These are phyloP conservation scores for Gymnobelideus leadbeateri DNA, from an alignment of 2,113 vertebrate genomes.

Conservation along the genomic window DNA sequence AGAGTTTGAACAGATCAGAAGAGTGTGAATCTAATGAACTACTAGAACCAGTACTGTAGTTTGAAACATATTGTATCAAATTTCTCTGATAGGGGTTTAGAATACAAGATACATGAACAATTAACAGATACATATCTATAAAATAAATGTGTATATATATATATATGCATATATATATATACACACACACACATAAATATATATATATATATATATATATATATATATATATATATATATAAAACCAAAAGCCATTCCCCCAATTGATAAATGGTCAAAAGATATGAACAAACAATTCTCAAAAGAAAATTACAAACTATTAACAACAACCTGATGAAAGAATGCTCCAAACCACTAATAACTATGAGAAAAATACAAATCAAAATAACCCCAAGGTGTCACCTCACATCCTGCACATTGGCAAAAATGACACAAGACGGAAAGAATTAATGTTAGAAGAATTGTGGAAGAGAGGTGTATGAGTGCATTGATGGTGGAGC, in stretches of 20 bases:
- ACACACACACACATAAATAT: no score
- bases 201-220: no score
- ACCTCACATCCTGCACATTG: neutral
- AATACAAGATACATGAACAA: neutral
- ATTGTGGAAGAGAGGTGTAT: neutral
- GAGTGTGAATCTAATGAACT: constrained; percentile 40
- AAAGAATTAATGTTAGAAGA: neutral
- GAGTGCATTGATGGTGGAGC: neutral
- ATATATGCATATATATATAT: no score
- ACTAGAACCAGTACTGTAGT: constrained; percentile 34
- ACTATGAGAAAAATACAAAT: neutral
- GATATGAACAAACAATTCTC: neutral
- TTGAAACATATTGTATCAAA: neutral
- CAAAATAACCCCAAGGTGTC: neutral
- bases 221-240: no score
- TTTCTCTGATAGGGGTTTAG: neutral
- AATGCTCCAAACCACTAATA: neutral
- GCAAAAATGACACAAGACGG: neutral
- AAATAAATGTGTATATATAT: no score
- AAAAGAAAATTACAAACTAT: neutral
- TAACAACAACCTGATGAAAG: neutral
- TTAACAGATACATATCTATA: neutral
- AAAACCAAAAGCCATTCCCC: neutral
- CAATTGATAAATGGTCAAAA: neutral
- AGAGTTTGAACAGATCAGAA: neutral